Conservation (phyloP, 1,140 invertebrate species). For the Polypedilum pembai region DNA sequence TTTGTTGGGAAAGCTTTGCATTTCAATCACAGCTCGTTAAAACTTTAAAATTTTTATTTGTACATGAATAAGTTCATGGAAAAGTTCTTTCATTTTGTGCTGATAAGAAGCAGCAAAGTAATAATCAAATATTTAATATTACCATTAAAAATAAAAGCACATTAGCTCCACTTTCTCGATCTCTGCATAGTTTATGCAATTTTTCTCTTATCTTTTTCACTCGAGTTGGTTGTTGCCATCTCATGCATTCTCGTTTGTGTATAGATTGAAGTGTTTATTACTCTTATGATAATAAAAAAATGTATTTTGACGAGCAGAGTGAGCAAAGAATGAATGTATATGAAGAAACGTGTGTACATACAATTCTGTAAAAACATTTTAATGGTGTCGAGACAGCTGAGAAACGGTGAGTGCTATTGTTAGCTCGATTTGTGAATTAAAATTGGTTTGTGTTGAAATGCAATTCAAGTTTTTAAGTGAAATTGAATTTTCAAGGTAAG, state of each 20-base stretch:
- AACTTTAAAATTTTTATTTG: neutral
- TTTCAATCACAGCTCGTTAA: neutral
- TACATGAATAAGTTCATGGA: neutral
- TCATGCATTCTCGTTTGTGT: neutral
- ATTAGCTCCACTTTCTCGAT: neutral
- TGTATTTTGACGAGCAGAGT: neutral
- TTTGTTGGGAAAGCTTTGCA: neutral
- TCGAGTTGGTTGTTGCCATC: neutral
- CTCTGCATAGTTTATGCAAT: neutral
- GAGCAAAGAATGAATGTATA: too few species aligned
- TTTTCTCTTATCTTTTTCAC: neutral
- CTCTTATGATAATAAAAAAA: slow-evolving; percentile 8
- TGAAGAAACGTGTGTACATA: too few species aligned
- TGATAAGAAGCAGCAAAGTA: neutral
- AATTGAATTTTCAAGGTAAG: too few species aligned
- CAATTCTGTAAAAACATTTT: neutral
- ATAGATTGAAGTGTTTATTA: slow-evolving; percentile 8
- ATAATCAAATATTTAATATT: neutral
- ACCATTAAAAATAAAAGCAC: neutral
- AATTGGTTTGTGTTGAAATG: too few species aligned
- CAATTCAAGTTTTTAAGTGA: too few species aligned
- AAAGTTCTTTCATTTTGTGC: neutral
- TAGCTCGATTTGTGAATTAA: too few species aligned
- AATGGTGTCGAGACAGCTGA: slow-evolving; percentile 1
- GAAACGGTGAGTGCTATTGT: too few species aligned